Percentiles rank a stretch among this genome's conserved stretches.
phyloP scores from a whole-genome alignment of 30 jellyfish, hydroid and myxozoan genomes.

The Pelagia noctiluca region DNA sequence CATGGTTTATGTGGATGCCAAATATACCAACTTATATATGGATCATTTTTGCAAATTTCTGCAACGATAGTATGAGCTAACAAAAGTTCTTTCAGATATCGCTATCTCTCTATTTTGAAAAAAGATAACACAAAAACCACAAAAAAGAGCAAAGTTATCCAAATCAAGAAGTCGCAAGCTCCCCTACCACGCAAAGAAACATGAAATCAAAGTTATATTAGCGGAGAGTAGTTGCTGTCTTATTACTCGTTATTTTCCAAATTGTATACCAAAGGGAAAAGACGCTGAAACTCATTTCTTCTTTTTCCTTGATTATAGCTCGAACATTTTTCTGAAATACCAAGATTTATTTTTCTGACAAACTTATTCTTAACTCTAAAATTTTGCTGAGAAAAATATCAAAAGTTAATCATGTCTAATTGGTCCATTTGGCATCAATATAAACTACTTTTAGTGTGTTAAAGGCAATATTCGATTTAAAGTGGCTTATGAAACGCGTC shows the following conservation, averaged over 20 bases:
- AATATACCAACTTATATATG: too few species aligned
- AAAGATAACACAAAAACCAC: too few species aligned
- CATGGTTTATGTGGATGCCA: too few species aligned
- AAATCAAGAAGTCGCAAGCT: background rate
- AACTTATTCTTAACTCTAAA: background rate
- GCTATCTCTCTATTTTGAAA: too few species aligned
- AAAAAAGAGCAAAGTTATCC: too few species aligned
- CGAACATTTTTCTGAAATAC: background rate
- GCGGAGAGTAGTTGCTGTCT: background rate
- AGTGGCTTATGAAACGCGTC: background rate
- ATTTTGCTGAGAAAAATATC: background rate
- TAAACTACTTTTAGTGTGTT: background rate
- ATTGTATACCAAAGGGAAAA: background rate
- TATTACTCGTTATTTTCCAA: too few species aligned
- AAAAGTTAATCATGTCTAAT: background rate
- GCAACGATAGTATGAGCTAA: too few species aligned
- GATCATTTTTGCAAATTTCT: too few species aligned
- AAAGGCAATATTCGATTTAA: background rate
- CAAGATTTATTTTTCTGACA: background rate
- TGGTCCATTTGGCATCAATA: conserved; percentile 4
- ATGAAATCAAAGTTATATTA: background rate
- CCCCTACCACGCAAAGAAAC: background rate
- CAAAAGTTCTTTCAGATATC: too few species aligned
- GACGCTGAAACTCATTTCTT: background rate
- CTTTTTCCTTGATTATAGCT: background rate